Percentiles rank a stretch among this genome's conserved stretches.
Evolutionary conservation across 2,113 vertebrate species (phyloP).

Genomic region (Ptyas mucosa): DNA sequence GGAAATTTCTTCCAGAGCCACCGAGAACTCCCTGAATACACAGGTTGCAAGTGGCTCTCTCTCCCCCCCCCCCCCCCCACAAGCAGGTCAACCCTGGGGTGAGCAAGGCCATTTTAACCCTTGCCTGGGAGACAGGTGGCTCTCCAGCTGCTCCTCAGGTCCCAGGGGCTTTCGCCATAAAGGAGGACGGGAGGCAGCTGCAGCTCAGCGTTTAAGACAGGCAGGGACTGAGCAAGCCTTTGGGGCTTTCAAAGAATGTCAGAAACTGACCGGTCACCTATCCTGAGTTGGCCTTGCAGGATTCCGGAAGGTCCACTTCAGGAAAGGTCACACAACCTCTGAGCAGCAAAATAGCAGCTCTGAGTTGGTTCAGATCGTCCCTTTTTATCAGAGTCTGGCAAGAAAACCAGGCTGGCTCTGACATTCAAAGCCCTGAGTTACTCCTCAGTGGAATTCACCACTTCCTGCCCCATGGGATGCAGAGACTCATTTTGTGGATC

Average conservation of each 20-base stretch:
- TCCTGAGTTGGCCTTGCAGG: background rate
- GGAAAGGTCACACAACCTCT: background rate
- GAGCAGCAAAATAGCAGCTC: too few species aligned
- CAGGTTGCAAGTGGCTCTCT: background rate
- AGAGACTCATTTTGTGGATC: background rate
- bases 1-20: too few species aligned
- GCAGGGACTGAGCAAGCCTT: too few species aligned
- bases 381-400: background rate
- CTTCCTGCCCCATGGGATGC: too few species aligned
- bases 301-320: background rate
- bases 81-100: background rate
- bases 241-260: background rate
- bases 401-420: background rate
- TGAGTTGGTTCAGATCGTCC: background rate
- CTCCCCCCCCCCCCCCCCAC: too few species aligned
- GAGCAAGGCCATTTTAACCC: too few species aligned
- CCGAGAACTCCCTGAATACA: too few species aligned
- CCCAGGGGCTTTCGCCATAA: background rate
- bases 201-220: background rate
- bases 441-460: background rate
- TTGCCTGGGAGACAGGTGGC: too few species aligned
- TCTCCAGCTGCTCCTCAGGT: background rate
- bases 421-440: background rate
- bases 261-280: background rate
- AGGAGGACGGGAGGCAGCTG: background rate